A percentile compares a stretch with the other conserved stretches of the same genome.
These are phyloP conservation scores for Callipepla squamata DNA, from an alignment of 2,113 vertebrate genomes.

Conservation along the genomic window DNA sequence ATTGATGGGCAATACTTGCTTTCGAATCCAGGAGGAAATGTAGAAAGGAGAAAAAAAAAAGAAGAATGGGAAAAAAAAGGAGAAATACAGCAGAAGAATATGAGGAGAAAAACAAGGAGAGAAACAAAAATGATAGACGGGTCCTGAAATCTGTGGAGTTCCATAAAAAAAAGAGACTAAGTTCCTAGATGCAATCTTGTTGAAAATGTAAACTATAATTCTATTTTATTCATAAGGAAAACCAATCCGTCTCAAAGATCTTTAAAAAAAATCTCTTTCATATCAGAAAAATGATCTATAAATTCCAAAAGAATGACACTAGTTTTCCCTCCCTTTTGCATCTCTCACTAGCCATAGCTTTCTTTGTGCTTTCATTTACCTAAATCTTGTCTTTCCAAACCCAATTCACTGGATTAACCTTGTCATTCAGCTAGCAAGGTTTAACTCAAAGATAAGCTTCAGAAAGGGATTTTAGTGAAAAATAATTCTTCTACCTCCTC, in stretches of 20 bases:
- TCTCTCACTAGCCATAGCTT: not conserved
- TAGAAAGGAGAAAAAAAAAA: not conserved
- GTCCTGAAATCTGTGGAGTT: not conserved
- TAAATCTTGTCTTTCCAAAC: slow-evolving; percentile 5
- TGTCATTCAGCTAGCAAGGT: not conserved
- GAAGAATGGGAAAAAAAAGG: not conserved
- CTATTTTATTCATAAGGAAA: not conserved
- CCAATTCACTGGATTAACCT: slow-evolving; percentile 37
- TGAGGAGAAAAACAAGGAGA: accelerated
- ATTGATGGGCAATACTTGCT: not conserved
- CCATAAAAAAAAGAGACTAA: not conserved
- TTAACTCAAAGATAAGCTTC: slow-evolving; percentile 17
- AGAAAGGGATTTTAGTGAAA: not conserved
- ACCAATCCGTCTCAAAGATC: not conserved
- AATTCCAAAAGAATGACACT: not conserved
- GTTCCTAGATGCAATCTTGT: not conserved
- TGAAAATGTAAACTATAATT: not conserved
- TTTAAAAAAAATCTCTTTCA: not conserved
- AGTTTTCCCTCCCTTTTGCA: not conserved
- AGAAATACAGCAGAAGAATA: not conserved
- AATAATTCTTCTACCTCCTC: slow-evolving; percentile 12
- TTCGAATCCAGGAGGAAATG: not conserved
- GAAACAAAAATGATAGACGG: accelerated
- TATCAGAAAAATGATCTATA: not conserved
- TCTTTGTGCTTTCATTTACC: slow-evolving; percentile 1